phyloP scores from a whole-genome alignment of 2,888 invertebrate species.

The Melanostoma scalare region DNA sequence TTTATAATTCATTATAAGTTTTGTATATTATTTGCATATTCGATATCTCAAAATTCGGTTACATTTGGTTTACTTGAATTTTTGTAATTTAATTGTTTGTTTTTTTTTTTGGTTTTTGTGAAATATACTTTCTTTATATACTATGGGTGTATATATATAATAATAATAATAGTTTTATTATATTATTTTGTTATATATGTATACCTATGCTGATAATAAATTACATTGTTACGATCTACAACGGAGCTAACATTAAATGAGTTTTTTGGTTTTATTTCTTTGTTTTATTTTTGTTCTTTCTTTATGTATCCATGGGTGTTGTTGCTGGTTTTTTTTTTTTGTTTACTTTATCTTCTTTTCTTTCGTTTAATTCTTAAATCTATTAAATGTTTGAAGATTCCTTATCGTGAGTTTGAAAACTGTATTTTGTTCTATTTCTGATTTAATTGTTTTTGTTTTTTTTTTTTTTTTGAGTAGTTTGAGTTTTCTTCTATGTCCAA shows the following conservation, averaged over 20 bases:
- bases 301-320: background rate
- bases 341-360: background rate
- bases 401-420: conserved; percentile 33
- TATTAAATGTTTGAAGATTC: conserved; percentile 16
- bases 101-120: conserved; percentile 30
- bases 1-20: conserved; percentile 58
- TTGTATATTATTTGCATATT: conserved; percentile 69
- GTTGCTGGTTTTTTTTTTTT: background rate
- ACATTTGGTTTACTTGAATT: conserved; percentile 55
- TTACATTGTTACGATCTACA: conserved; percentile 71
- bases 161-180: conserved; percentile 45
- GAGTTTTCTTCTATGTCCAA: background rate
- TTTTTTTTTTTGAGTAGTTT: conserved; percentile 5
- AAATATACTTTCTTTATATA: conserved; percentile 57
- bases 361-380: conserved; percentile 35
- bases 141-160: conserved; percentile 63
- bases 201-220: conserved; percentile 72
- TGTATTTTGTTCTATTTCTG: conserved; percentile 1
- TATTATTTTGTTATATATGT: conserved; percentile 53
- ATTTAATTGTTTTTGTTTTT: background rate
- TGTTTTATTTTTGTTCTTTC: conserved; percentile 25
- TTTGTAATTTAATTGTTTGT: conserved; percentile 23
- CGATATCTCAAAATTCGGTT: conserved; percentile 72
- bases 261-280: conserved; percentile 49
- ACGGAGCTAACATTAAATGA: conserved; percentile 70